phyloP scores from a whole-genome alignment of 1,140 invertebrate genomes.

The Pemphigus obesinymphae region DNA sequence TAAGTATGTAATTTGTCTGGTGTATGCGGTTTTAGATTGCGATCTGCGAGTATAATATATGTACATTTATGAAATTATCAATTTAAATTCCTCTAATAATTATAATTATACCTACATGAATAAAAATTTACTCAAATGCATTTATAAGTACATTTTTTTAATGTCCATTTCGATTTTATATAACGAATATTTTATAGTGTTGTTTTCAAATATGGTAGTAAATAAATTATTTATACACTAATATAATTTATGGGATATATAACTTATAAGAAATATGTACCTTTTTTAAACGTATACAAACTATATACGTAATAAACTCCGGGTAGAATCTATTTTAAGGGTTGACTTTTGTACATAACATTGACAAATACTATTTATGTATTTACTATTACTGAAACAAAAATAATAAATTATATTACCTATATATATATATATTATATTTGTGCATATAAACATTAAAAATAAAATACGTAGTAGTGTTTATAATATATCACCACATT shows the following conservation, averaged over 20 bases:
- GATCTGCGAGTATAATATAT: too few species aligned
- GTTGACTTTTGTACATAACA: background rate
- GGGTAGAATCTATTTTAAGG: background rate
- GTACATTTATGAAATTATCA: too few species aligned
- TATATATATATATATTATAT: too few species aligned
- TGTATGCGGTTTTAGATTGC: too few species aligned
- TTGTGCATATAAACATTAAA: background rate
- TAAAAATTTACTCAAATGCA: too few species aligned
- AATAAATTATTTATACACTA: background rate
- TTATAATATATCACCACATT: too few species aligned
- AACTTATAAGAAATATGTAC: background rate
- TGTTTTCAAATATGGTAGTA: background rate
- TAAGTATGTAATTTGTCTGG: too few species aligned
- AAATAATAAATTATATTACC: too few species aligned
- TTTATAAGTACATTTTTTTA: too few species aligned
- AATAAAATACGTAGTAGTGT: background rate
- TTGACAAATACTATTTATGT: background rate
- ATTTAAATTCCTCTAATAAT: too few species aligned
- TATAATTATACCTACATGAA: too few species aligned
- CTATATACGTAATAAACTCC: background rate
- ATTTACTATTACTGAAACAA: too few species aligned
- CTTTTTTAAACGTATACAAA: background rate
- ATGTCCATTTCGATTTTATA: background rate
- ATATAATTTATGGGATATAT: background rate
- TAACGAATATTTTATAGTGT: background rate